phyloP scores from a whole-genome alignment of 2,797 vertebrate genomes.

The Pipistrellus nathusii region DNA sequence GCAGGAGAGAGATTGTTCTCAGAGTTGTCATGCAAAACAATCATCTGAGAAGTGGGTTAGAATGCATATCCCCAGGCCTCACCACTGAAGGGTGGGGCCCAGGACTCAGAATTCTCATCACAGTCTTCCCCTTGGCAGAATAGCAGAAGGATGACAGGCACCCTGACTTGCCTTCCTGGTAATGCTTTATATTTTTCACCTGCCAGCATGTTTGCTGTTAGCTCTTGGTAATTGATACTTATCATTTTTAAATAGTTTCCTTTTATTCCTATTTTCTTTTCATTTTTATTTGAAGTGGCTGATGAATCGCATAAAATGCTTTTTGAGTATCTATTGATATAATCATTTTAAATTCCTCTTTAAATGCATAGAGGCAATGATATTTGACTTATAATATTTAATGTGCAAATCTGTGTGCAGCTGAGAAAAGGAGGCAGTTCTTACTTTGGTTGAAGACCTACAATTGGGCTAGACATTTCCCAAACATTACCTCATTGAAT shows the following conservation, averaged over 20 bases:
- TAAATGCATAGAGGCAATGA: background rate
- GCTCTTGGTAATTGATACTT: constrained; percentile 55
- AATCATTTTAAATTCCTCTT: constrained; percentile 68
- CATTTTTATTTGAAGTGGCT: constrained; percentile 64
- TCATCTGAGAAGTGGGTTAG: background rate
- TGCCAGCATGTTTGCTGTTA: constrained; percentile 26
- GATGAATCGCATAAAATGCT: constrained; percentile 68
- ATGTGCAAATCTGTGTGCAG: background rate
- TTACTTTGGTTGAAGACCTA: background rate
- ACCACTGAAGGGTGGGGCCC: background rate
- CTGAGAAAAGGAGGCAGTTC: background rate
- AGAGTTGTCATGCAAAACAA: background rate
- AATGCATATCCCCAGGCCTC: background rate
- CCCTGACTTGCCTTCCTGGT: background rate
- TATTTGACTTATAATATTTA: background rate
- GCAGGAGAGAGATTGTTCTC: background rate
- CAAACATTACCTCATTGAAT: background rate
- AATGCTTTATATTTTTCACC: background rate
- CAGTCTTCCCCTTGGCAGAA: background rate
- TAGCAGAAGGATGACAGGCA: fast-evolving
- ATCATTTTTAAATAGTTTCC: constrained; percentile 73
- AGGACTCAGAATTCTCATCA: background rate
- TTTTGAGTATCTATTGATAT: constrained; percentile 64
- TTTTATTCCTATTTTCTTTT: constrained; percentile 37
- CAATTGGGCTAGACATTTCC: background rate